Percentiles rank a stretch among this genome's conserved stretches.
These are phyloP conservation scores for Cerceris ruficornis DNA, from an alignment of 2,888 invertebrate species.

Conservation along the genomic window DNA sequence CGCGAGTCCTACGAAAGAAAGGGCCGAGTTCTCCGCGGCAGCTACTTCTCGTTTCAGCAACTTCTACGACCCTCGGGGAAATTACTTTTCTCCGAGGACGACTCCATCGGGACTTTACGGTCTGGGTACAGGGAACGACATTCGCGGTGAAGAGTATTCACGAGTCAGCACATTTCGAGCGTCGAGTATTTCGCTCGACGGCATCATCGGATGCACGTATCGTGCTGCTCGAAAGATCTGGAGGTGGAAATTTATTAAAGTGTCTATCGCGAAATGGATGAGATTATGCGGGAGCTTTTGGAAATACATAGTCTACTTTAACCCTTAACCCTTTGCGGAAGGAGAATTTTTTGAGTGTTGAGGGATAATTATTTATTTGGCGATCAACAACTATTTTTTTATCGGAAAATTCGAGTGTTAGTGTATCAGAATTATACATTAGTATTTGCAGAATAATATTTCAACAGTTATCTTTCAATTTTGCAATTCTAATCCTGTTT, in stretches of 20 bases:
- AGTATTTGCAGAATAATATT: too few species aligned
- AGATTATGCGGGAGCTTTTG: too few species aligned
- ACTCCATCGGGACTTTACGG: slow-evolving; percentile 33
- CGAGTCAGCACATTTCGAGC: slow-evolving; percentile 38
- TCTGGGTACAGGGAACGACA: slow-evolving; percentile 27
- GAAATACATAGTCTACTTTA: too few species aligned
- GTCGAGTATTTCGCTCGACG: slow-evolving; percentile 10
- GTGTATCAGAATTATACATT: too few species aligned
- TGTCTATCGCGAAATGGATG: too few species aligned
- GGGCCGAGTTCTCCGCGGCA: slow-evolving; percentile 11
- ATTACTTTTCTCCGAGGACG: slow-evolving; percentile 46
- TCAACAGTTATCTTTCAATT: too few species aligned
- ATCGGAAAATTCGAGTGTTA: too few species aligned
- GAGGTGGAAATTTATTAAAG: background rate
- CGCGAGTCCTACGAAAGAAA: slow-evolving; percentile 27
- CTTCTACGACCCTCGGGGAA: slow-evolving; percentile 44
- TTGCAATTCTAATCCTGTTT: too few species aligned
- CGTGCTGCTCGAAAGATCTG: background rate
- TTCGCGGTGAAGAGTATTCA: slow-evolving; percentile 22
- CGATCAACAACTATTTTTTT: too few species aligned
- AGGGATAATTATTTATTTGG: too few species aligned
- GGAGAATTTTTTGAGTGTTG: too few species aligned
- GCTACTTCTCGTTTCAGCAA: slow-evolving; percentile 22
- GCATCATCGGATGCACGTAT: background rate
- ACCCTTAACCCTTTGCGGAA: too few species aligned